Evolutionary conservation across 2,888 invertebrate species (phyloP).

Genomic region (Acrocyrtus sp.): DNA sequence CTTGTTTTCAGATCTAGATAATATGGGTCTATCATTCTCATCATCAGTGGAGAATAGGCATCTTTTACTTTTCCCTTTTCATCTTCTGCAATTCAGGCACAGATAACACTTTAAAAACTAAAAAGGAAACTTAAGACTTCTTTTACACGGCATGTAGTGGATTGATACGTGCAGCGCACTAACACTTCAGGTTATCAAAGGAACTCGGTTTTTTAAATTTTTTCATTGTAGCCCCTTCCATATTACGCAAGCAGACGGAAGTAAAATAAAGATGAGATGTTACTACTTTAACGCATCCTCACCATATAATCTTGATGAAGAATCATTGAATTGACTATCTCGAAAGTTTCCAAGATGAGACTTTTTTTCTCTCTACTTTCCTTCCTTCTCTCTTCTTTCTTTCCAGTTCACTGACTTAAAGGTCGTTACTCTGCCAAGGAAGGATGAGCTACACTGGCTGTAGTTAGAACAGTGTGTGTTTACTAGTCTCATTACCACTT

Average conservation of each 20-base stretch:
- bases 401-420: slow-evolving; percentile 55
- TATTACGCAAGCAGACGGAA: too few species aligned
- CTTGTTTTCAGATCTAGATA: background rate
- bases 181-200: background rate
- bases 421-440: slow-evolving; percentile 52
- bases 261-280: slow-evolving; percentile 44
- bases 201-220: background rate
- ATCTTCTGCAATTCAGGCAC: background rate
- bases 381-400: slow-evolving; percentile 2
- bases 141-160: too few species aligned
- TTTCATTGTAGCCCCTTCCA: too few species aligned
- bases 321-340: slow-evolving; percentile 52
- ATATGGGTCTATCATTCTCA: background rate
- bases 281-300: slow-evolving; percentile 49
- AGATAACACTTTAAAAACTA: background rate
- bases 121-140: background rate
- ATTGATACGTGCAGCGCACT: too few species aligned
- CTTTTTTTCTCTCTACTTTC: slow-evolving; percentile 32
- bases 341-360: slow-evolving; percentile 43
- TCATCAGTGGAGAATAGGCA: background rate
- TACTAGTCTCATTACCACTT: slow-evolving; percentile 52
- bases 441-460: slow-evolving; percentile 27
- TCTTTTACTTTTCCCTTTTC: background rate
- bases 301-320: slow-evolving; percentile 52
- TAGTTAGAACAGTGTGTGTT: background rate